Evolutionary conservation across 2,113 vertebrate genomes (phyloP), one percentile per base, ranked within the genome.

Genomic region (Vimba vimba): DNA sequence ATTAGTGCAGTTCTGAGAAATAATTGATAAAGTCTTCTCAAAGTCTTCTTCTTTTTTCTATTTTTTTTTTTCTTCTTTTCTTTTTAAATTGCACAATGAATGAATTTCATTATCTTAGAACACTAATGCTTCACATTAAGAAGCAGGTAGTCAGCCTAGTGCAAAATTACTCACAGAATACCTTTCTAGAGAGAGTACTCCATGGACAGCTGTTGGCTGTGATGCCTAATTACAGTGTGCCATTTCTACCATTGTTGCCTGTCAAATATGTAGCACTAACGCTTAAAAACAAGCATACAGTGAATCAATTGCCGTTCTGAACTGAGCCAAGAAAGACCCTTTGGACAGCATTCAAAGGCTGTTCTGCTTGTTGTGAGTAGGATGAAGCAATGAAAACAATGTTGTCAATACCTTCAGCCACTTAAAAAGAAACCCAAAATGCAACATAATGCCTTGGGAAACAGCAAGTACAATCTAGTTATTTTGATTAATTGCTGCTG

Each of bases 141-240:
- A 80, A n/a, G 39, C n/a, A 64, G 36, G 39, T 39, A 80, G 59
- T 64, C 39, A 80, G 59, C 8, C n/a, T 36, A 66, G 15, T 66
- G 27, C n/a, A 80, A n/a, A 64, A 47, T 64, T 80, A 80, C 45
- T 52, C 45, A 50, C 62, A 52, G 0, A 68, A 82, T 21, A 68
- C 19, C 62, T 33, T 52, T 68, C 27, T 4, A 52, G 45, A 30
- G 45, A 52, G 27, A 68, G 27, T 23, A 23, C 11, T 69, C 62
- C 27, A 69, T 23, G 30, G 79, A 82, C 60, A 69, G 79, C 79
- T 69, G 79, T 68, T 82, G 79, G 79, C 39, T 52, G 43, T 23
- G 62, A 82, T 82, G 12, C 45, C 45, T 68, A 82, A 82, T 69
- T 82, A 69, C 10, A 2, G 9, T 1, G 17, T 69, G 62, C 19